Percentiles rank a stretch among this genome's conserved stretches.
phyloP scores from a whole-genome alignment of 2,888 invertebrate genomes.

The Apotomis turbidana region DNA sequence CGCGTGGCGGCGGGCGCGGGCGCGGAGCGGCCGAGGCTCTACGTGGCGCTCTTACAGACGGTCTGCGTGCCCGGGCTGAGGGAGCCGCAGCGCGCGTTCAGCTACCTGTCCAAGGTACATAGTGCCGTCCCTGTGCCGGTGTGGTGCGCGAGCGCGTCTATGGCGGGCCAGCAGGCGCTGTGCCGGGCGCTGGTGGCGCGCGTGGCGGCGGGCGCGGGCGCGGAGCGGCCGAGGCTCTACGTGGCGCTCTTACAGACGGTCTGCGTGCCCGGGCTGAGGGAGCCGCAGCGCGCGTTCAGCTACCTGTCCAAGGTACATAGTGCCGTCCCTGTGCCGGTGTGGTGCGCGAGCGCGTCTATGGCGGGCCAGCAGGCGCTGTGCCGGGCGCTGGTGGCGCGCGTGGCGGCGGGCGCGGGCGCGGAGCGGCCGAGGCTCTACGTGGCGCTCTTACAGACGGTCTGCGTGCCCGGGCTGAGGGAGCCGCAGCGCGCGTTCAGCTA shows the following conservation, averaged over 20 bases:
- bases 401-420: conserved; percentile 55
- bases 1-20: conserved; percentile 58
- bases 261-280: conserved; percentile 44
- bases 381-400: conserved; percentile 49
- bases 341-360: conserved; percentile 42
- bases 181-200: conserved; percentile 47
- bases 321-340: too few relatives aligned
- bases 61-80: conserved; percentile 40
- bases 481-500: conserved; percentile 66
- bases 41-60: conserved; percentile 56
- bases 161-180: conserved; percentile 49
- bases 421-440: conserved; percentile 58
- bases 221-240: conserved; percentile 58
- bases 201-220: conserved; percentile 56
- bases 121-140: conserved; percentile 42
- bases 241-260: conserved; percentile 53
- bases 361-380: conserved; percentile 49
- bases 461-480: conserved; percentile 46
- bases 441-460: conserved; percentile 53
- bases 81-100: conserved; percentile 63
- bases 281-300: conserved; percentile 64
- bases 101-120: conserved; percentile 66
- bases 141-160: conserved; percentile 49
- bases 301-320: conserved; percentile 60
- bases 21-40: conserved; percentile 54